Evolutionary conservation across 2,113 vertebrate species (phyloP).

Genomic region (Oceanodroma tethys): DNA sequence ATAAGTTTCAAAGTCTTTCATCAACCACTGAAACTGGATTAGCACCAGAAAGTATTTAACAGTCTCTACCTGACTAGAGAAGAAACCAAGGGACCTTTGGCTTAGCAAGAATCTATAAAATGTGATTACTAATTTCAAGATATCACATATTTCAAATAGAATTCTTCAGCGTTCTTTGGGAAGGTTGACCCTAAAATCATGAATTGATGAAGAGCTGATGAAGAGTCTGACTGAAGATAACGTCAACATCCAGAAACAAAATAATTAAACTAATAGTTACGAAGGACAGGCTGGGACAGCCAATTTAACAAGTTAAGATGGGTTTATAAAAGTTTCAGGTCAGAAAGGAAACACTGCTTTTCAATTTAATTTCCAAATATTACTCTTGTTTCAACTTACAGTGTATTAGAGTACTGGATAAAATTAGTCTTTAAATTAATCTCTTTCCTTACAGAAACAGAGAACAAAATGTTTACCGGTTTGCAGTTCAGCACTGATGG

Average conservation of each 20-base stretch:
- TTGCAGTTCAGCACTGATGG: not conserved
- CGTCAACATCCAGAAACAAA: not conserved
- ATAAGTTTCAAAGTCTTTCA: constrained; percentile 55
- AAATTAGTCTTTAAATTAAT: not conserved
- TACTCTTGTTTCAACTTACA: not conserved
- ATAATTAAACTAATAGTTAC: not conserved
- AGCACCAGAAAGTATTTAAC: constrained; percentile 35
- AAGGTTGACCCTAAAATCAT: not conserved
- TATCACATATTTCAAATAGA: not conserved
- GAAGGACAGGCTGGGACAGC: not conserved
- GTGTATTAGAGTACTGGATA: not conserved
- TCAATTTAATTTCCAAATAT: not conserved
- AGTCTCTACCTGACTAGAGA: not conserved
- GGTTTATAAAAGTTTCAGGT: not conserved
- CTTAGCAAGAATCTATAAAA: constrained; percentile 34
- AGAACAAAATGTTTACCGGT: not conserved
- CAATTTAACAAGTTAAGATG: not conserved
- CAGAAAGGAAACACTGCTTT: not conserved
- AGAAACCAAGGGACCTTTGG: not conserved
- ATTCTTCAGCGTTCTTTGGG: not conserved
- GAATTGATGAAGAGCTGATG: not conserved
- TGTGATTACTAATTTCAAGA: constrained; percentile 26
- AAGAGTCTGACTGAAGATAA: not conserved
- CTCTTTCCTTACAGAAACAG: not conserved
- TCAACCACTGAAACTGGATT: constrained; percentile 54